Percentiles rank a stretch among this genome's conserved stretches.
phyloP scores from a whole-genome alignment of 2,113 vertebrate genomes.

The Vireo altiloquus region DNA sequence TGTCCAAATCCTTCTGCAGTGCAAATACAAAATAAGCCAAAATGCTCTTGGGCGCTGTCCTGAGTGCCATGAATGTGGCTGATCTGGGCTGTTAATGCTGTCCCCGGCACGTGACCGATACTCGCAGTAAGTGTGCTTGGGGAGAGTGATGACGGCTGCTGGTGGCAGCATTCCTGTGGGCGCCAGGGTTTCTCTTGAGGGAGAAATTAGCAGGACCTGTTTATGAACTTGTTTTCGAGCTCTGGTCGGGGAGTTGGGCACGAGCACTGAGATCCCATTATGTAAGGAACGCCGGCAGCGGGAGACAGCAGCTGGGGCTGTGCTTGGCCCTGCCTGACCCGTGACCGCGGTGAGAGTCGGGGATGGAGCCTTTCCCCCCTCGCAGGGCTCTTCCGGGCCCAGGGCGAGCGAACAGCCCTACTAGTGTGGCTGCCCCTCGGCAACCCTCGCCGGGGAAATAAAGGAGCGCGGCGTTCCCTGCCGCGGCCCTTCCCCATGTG shows the following conservation, averaged over 20 bases:
- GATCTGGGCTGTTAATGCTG: background rate
- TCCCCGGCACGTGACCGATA: background rate
- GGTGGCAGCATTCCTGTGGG: conserved; percentile 49
- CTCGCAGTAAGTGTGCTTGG: background rate
- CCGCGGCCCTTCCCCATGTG: conserved; percentile 16
- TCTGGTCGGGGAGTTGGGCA: background rate
- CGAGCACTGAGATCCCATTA: conserved; percentile 61
- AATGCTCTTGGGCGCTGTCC: background rate
- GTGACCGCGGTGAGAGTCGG: conserved; percentile 22
- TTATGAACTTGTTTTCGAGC: conserved; percentile 59
- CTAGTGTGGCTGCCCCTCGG: background rate
- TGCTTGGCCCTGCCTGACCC: conserved; percentile 32
- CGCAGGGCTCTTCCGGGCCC: background rate
- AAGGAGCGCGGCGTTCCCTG: conserved; percentile 25
- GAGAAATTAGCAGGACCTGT: conserved; percentile 54
- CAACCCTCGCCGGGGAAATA: background rate
- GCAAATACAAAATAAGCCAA: background rate
- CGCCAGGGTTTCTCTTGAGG: background rate
- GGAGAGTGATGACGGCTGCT: background rate
- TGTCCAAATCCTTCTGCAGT: background rate
- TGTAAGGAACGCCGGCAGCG: background rate
- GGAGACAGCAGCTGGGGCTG: conserved; percentile 36
- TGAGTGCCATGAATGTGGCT: background rate
- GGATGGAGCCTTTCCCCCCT: background rate
- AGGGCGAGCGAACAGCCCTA: background rate